Evolutionary conservation across 2,113 vertebrate genomes (phyloP), one percentile per base, ranked within the genome.

Genomic region (Cynopterus brachyotis): DNA sequence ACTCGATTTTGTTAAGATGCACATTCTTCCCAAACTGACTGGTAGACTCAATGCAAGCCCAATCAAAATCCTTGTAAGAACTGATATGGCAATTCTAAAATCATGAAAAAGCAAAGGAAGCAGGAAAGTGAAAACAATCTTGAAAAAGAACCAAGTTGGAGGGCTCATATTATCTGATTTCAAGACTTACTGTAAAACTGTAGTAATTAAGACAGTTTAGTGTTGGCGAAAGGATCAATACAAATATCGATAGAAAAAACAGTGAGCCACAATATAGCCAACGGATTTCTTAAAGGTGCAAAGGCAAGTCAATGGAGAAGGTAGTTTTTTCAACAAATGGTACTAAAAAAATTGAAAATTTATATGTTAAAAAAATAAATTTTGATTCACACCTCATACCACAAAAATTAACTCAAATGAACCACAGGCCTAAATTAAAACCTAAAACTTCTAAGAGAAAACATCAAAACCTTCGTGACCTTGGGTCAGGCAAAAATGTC

Each of bases 351-450:
- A 62, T 2, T 62, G 28, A 10, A 62, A 9, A 60, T 30, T 62
- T 11, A 62, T 62, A 13, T 62, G 26, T 62, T 30, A 62, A 62
- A 62, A 62, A 60, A 24, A 60, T 30, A 7, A 62, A 62, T 30
- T 11, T 60, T 11, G 59, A 62, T 62, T 28, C 28, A 62, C 12
- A 30, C 28, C 59, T 62, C 59, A 62, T 62, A 24, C 59, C 59
- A 87, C 8, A 94, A 81, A 97, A 87, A 66, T 66, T 50, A 94
- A 76, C 32, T 86, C 80, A 91, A 78, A 87, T 67, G 13, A 5
- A 62, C 3, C 9, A 75, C 0, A 87, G 55, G 28, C 32, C 55
- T 78, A 73, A 88, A 88, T 69, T 83, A 81, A 94, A 92, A 75
- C 28, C 55, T 92, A 59, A 93, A 95, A 57, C 2, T 66, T 93